These are phyloP conservation scores for Plestiodon gilberti DNA, from an alignment of 2,113 vertebrate species.

Conservation along the genomic window DNA sequence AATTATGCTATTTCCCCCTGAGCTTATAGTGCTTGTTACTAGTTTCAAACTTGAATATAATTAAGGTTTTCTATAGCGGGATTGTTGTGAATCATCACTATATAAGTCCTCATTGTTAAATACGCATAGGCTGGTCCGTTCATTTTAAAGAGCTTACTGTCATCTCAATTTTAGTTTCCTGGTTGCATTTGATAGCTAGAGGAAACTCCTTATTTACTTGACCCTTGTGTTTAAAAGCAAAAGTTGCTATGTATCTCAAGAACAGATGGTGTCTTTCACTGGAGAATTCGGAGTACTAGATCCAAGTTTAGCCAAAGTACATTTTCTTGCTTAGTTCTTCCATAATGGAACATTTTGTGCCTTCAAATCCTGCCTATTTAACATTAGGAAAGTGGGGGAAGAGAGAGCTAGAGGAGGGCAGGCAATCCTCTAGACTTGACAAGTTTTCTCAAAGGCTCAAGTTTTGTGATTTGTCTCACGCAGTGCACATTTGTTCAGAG, in stretches of 20 bases:
- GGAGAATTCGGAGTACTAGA: constrained; percentile 42
- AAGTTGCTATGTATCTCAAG: constrained; percentile 2
- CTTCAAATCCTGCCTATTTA: constrained; percentile 38
- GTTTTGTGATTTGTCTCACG: background rate
- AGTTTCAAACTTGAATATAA: constrained; percentile 28
- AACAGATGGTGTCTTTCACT: constrained; percentile 2
- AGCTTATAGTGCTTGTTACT: background rate
- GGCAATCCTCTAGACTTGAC: background rate
- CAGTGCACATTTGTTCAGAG: background rate
- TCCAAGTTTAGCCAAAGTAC: constrained; percentile 46
- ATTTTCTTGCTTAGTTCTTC: constrained; percentile 33
- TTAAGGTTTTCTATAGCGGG: constrained; percentile 38
- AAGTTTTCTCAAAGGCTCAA: background rate
- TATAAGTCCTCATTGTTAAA: constrained; percentile 37
- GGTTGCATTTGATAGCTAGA: background rate
- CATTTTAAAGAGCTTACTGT: constrained; percentile 14
- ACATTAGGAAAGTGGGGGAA: constrained; percentile 35
- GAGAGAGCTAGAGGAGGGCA: background rate
- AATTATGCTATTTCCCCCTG: background rate
- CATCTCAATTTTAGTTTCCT: background rate
- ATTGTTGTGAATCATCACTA: constrained; percentile 38
- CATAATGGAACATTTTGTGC: constrained; percentile 40
- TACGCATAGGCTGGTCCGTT: background rate
- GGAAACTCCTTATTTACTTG: constrained; percentile 36
- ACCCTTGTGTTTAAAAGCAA: constrained; percentile 36